Evolutionary conservation across 2,113 vertebrate species (phyloP).

Genomic region (Phycodurus eques): DNA sequence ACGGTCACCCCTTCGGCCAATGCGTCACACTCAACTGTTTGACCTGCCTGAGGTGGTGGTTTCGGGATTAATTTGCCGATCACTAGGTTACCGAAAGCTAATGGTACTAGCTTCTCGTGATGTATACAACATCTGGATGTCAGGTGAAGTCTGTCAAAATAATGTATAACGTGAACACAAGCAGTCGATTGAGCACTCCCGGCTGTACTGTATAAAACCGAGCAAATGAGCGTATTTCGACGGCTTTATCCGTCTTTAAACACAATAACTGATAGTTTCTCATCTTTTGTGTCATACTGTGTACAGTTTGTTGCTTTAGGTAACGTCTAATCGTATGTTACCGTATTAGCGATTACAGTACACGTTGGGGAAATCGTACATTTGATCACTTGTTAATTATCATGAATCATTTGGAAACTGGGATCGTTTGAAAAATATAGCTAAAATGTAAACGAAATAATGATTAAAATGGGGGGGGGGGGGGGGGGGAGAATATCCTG

Average conservation of each 20-base stretch:
- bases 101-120: slow-evolving; percentile 9
- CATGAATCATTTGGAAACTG: neutral
- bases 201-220: neutral
- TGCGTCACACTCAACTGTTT: neutral
- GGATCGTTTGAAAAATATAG: neutral
- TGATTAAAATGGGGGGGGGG: neutral
- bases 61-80: slow-evolving; percentile 20
- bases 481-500: neutral
- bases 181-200: rapidly evolving
- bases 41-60: neutral
- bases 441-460: neutral
- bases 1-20: neutral
- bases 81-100: slow-evolving; percentile 46
- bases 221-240: neutral
- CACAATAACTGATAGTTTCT: neutral
- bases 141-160: slow-evolving; percentile 1
- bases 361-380: neutral
- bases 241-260: neutral
- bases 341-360: neutral
- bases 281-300: neutral
- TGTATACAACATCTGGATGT: slow-evolving; percentile 29
- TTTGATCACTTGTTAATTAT: neutral
- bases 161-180: neutral
- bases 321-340: neutral
- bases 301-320: neutral